Evolutionary conservation across 2,797 vertebrate genomes (phyloP).

Genomic region (Clarias laeviceps): DNA sequence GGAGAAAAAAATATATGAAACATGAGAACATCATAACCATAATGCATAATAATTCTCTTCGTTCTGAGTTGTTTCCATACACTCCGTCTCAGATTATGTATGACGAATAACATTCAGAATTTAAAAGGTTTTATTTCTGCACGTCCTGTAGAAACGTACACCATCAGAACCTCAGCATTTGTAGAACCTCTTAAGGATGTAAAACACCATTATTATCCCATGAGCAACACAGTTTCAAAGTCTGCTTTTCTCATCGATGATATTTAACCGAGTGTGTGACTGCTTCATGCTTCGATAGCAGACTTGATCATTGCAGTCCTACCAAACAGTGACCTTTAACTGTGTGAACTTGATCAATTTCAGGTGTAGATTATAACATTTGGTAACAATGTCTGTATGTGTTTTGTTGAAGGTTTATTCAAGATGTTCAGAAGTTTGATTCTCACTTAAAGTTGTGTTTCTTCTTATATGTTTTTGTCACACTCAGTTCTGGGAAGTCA

Average conservation of each 20-base stretch:
- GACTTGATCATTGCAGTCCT: not conserved
- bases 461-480: slow-evolving; percentile 32
- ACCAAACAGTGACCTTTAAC: not conserved
- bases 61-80: not conserved
- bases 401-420: not conserved
- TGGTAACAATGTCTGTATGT: not conserved
- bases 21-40: not conserved
- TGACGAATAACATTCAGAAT: not conserved
- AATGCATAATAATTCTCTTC: not conserved
- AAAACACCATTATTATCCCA: not conserved
- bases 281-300: not conserved
- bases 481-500: slow-evolving; percentile 91
- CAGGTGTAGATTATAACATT: not conserved
- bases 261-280: not conserved
- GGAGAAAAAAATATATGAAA: not conserved
- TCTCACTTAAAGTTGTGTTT: slow-evolving; percentile 2
- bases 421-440: not conserved
- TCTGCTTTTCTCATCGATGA: not conserved
- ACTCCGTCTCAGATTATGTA: not conserved
- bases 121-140: not conserved
- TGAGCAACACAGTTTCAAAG: not conserved
- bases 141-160: not conserved
- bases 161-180: not conserved
- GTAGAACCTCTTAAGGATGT: not conserved
- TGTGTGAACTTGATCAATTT: not conserved